Evolutionary conservation across 2,888 invertebrate genomes (phyloP).

Genomic region (Meganola albula): DNA sequence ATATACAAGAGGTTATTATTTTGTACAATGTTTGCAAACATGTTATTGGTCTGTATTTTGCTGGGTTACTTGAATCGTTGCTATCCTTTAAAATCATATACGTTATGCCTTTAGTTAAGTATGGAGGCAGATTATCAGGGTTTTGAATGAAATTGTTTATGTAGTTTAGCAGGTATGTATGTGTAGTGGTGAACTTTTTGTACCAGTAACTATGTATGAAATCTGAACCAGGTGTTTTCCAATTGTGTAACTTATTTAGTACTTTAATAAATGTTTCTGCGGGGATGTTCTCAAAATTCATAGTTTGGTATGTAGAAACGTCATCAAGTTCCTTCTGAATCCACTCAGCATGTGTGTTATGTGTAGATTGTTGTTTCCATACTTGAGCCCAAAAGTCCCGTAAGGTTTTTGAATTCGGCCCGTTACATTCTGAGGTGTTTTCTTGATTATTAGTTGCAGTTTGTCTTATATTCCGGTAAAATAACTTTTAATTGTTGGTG

Average conservation of each 20-base stretch:
- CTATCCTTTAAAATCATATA: constrained; percentile 26
- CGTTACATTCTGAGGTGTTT: neutral
- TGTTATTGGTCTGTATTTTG: constrained; percentile 28
- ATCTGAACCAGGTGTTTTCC: constrained; percentile 21
- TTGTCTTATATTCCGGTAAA: neutral
- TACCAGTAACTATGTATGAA: constrained; percentile 19
- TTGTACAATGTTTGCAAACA: constrained; percentile 29
- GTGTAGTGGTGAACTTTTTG: constrained; percentile 14
- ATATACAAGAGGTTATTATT: constrained; percentile 20
- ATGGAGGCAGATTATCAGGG: constrained; percentile 12
- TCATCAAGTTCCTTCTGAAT: neutral
- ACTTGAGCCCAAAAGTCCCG: neutral
- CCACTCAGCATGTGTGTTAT: constrained; percentile 2
- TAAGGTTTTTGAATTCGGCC: neutral
- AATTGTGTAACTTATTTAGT: constrained; percentile 11
- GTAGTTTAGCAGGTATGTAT: neutral
- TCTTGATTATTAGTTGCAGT: neutral
- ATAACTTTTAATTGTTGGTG: neutral
- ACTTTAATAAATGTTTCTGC: constrained; percentile 7
- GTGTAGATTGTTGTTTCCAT: neutral
- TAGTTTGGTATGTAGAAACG: constrained; percentile 7
- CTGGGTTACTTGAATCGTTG: constrained; percentile 12
- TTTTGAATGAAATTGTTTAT: constrained; percentile 12
- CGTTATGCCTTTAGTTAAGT: constrained; percentile 7
- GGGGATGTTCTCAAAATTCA: constrained; percentile 17